A percentile compares a stretch with the other conserved stretches of the same genome.
phyloP scores from a whole-genome alignment of 2,888 invertebrate species.

The Zygaena filipendulae region DNA sequence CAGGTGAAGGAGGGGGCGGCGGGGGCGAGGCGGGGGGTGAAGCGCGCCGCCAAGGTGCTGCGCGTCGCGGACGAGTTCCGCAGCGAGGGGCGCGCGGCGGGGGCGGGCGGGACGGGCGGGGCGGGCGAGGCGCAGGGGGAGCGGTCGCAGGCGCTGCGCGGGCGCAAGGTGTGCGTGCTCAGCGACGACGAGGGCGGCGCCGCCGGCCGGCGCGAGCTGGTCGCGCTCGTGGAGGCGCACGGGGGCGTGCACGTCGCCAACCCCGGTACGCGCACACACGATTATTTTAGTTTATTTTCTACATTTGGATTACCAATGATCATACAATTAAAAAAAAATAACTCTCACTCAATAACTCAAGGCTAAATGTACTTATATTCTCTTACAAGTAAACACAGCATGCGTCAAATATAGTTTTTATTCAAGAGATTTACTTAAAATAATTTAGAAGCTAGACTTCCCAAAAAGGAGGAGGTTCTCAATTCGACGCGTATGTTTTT shows the following conservation, averaged over 20 bases:
- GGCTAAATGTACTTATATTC: too few relatives aligned
- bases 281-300: neutral
- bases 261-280: slow-evolving; percentile 38
- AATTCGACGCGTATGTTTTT: too few relatives aligned
- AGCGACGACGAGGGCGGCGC: slow-evolving; percentile 40
- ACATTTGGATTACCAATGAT: too few relatives aligned
- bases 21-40: slow-evolving; percentile 29
- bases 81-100: slow-evolving; percentile 20
- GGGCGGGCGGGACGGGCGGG: slow-evolving; percentile 21
- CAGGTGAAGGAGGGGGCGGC: slow-evolving; percentile 22
- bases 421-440: too few relatives aligned
- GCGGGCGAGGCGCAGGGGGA: slow-evolving; percentile 22
- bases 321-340: too few relatives aligned
- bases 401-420: too few relatives aligned
- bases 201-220: slow-evolving; percentile 30
- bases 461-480: too few relatives aligned
- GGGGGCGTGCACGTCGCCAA: slow-evolving; percentile 44
- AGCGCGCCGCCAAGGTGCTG: slow-evolving; percentile 25
- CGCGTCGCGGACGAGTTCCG: slow-evolving; percentile 40
- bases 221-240: slow-evolving; percentile 37
- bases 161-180: slow-evolving; percentile 38
- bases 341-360: too few relatives aligned
- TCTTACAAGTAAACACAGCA: too few relatives aligned
- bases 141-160: slow-evolving; percentile 32
- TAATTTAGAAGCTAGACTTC: too few relatives aligned